A percentile compares a stretch with the other conserved stretches of the same genome.
These are phyloP conservation scores for Syrmaticus mikado DNA, from an alignment of 2,113 vertebrate species.

Conservation along the genomic window DNA sequence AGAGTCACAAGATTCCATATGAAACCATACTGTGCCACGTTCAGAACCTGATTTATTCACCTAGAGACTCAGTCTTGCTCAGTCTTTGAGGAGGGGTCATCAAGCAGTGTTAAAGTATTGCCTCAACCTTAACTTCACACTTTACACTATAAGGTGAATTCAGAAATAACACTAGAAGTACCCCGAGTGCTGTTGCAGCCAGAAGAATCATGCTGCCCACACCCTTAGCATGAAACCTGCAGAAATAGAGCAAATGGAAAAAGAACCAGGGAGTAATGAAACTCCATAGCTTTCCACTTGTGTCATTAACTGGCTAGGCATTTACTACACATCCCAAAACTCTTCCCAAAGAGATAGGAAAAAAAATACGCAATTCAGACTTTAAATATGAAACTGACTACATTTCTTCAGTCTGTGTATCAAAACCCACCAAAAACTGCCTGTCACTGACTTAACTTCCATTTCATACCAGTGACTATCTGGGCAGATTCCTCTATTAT, in stretches of 20 bases:
- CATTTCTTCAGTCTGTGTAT: neutral
- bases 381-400: neutral
- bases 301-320: neutral
- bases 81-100: neutral
- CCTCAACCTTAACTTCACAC: neutral
- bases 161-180: neutral
- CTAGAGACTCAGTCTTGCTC: neutral
- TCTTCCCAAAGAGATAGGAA: neutral
- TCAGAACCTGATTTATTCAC: conserved; percentile 2
- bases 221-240: neutral
- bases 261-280: neutral
- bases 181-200: neutral
- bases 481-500: neutral
- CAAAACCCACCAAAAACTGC: neutral
- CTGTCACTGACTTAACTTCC: neutral
- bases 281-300: neutral
- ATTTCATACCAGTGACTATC: neutral
- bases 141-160: neutral
- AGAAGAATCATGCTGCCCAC: neutral
- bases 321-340: neutral
- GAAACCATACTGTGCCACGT: neutral
- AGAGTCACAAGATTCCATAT: neutral
- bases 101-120: neutral
- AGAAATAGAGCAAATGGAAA: neutral
- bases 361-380: neutral